These are phyloP conservation scores for Mormyrus iriodes DNA, from an alignment of 2,113 vertebrate species.

Conservation along the genomic window DNA sequence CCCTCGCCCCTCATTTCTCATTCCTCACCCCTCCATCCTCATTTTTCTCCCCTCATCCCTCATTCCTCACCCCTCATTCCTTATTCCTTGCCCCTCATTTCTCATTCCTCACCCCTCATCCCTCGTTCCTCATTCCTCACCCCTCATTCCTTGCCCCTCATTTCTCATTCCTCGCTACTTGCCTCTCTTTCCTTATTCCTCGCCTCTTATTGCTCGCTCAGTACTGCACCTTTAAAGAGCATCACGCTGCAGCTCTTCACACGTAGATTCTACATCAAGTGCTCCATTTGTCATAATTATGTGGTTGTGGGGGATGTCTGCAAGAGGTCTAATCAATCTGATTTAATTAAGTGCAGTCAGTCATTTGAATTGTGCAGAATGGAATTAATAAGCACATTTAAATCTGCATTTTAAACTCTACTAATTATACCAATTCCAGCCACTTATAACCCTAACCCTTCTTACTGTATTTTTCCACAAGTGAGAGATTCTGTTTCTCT, in stretches of 20 bases:
- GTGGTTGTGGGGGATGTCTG: conserved; percentile 67
- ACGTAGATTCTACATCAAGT: conserved; percentile 59
- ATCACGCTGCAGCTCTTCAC: conserved; percentile 40
- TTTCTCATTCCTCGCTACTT: background rate
- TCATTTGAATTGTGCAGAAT: conserved; percentile 73
- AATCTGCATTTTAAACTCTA: conserved; percentile 69
- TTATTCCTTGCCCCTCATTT: too few species aligned
- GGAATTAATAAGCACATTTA: conserved; percentile 75
- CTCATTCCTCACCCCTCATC: background rate
- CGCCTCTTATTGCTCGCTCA: background rate
- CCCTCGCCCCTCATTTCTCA: background rate
- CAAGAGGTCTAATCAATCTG: conserved; percentile 75
- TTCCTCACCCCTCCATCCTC: background rate
- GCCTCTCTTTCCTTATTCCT: background rate
- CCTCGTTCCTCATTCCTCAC: background rate
- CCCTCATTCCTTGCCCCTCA: background rate
- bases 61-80: too few species aligned
- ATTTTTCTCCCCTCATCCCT: background rate
- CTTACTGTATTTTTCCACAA: conserved; percentile 32
- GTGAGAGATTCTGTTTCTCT: conserved; percentile 34
- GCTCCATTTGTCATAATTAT: conserved; percentile 74
- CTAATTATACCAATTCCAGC: conserved; percentile 67
- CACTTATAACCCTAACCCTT: conserved; percentile 50
- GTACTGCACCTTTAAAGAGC: conserved; percentile 34
- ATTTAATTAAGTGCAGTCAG: conserved; percentile 78